Conservation (phyloP, 2,888 invertebrate species). For the Graphium colonna region DNA sequence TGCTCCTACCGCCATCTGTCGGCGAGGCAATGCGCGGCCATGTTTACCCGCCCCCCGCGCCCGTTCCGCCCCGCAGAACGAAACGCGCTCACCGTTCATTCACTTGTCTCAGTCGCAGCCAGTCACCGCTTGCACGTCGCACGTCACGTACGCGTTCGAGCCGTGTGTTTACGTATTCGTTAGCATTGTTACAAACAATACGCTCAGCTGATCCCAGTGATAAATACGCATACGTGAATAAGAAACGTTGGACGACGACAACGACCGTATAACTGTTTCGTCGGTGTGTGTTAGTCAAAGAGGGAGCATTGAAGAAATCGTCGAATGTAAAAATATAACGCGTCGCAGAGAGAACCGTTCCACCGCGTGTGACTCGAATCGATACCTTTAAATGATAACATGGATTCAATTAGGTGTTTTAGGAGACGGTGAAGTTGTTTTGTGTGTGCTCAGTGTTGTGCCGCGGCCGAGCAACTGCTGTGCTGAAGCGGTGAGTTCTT, state of each 20-base stretch:
- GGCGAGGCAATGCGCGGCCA: conserved; percentile 21
- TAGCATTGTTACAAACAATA: conserved; percentile 68
- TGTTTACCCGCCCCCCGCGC: conserved; percentile 30
- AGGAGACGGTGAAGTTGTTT: conserved; percentile 60
- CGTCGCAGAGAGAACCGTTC: conserved; percentile 63
- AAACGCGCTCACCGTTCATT: conserved; percentile 48
- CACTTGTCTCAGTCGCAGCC: conserved; percentile 42
- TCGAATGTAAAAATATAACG: conserved; percentile 74
- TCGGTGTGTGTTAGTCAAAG: conserved; percentile 38
- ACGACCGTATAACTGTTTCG: conserved; percentile 33
- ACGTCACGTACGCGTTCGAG: conserved; percentile 32
- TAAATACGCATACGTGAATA: conserved; percentile 40
- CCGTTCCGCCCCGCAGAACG: conserved; percentile 34
- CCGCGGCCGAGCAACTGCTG: conserved; percentile 37
- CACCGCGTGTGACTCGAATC: conserved; percentile 73
- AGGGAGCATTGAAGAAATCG: conserved; percentile 58
- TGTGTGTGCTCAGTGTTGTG: conserved; percentile 44
- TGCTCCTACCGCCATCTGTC: conserved; percentile 59
- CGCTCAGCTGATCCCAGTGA: conserved; percentile 72
- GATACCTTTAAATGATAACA: conserved; percentile 79
- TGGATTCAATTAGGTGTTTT: conserved; percentile 74
- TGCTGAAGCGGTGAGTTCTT: conserved; percentile 55
- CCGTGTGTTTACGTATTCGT: conserved; percentile 43
- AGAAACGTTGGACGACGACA: conserved; percentile 26
- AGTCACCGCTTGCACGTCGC: conserved; percentile 58